Percentiles rank a stretch among this genome's conserved stretches.
Conservation (phyloP, 1,140 invertebrate species). For the Halyomorpha halys region DNA sequence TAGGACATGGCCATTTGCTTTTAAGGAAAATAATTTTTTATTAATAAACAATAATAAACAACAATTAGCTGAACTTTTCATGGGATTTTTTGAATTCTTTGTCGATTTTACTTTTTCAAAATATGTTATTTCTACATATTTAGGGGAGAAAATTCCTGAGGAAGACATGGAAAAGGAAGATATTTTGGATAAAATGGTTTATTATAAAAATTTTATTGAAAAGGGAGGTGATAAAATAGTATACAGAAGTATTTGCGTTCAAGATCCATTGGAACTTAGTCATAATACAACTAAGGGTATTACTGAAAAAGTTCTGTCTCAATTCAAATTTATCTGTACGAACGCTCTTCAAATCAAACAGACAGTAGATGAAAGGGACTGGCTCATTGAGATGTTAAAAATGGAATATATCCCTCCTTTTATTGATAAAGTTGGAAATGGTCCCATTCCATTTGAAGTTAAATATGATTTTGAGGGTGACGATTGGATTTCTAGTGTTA, state of each 20-base stretch:
- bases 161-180: neutral
- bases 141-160: neutral
- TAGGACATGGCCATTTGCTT: constrained; percentile 5
- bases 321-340: neutral
- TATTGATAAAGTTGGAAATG: too few relatives aligned
- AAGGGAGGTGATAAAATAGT: neutral
- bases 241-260: neutral
- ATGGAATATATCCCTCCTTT: too few relatives aligned
- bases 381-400: neutral
- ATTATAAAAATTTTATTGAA: constrained; percentile 7
- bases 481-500: too few relatives aligned
- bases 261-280: constrained; percentile 12
- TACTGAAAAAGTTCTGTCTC: neutral
- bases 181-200: neutral
- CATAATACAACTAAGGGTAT: constrained; percentile 8
- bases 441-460: too few relatives aligned
- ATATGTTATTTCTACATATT: constrained; percentile 17
- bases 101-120: constrained; percentile 6
- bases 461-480: too few relatives aligned
- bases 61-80: constrained; percentile 6
- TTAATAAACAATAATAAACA: neutral
- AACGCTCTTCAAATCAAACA: neutral
- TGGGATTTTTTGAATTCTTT: constrained; percentile 14
- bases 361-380: neutral
- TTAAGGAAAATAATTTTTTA: neutral